Percentiles rank a stretch among this genome's conserved stretches.
Conservation (phyloP, 2,797 vertebrate genomes). For the Distichodus sexfasciatus region DNA sequence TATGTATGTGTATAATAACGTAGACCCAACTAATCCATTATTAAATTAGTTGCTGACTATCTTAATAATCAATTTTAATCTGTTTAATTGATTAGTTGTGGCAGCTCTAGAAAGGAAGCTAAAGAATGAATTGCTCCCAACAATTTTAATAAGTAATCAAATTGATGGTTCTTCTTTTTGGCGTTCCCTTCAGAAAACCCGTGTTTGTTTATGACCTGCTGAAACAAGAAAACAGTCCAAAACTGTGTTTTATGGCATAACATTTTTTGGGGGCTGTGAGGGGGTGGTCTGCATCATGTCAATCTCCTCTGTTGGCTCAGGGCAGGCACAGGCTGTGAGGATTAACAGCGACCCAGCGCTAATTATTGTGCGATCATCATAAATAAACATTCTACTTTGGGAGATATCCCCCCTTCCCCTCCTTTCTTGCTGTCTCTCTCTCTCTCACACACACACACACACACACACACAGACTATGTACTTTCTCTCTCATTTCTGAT, state of each 20-base stretch:
- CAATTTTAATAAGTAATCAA: too few relatives aligned
- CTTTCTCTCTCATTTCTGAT: constrained; percentile 22
- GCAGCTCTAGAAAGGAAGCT: too few relatives aligned
- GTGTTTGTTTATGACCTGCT: too few relatives aligned
- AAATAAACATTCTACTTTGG: constrained; percentile 44
- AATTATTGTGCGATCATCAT: constrained; percentile 48
- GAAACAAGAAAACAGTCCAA: too few relatives aligned
- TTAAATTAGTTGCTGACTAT: too few relatives aligned
- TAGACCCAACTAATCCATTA: too few relatives aligned
- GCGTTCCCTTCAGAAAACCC: not conserved
- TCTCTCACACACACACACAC: too few relatives aligned
- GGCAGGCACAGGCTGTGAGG: constrained; percentile 30
- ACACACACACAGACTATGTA: constrained; percentile 14
- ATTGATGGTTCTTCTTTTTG: not conserved
- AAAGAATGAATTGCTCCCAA: too few relatives aligned
- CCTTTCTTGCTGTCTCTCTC: too few relatives aligned
- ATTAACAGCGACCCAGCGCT: constrained; percentile 45
- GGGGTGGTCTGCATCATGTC: constrained; percentile 12
- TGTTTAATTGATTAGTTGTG: too few relatives aligned
- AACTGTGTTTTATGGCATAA: constrained; percentile 4
- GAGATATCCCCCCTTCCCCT: not conserved
- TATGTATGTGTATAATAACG: too few relatives aligned
- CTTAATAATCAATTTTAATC: too few relatives aligned
- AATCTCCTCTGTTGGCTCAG: constrained; percentile 23
- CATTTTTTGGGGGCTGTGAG: not conserved